These are phyloP conservation scores for Schlechtendalia chinensis DNA, from an alignment of 1,140 invertebrate species.

Conservation along the genomic window DNA sequence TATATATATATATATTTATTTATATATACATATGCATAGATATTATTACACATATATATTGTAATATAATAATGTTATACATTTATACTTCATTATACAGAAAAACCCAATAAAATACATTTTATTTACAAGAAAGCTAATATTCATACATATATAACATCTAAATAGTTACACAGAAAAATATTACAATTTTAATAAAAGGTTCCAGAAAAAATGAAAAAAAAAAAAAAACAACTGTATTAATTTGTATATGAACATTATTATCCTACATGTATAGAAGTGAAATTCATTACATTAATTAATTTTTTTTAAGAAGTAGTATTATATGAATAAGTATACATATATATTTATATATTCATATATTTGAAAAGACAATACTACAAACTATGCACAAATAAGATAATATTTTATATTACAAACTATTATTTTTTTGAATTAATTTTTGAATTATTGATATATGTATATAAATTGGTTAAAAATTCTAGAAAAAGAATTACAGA, in stretches of 20 bases:
- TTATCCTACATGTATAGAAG: neutral
- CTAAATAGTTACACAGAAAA: conserved; percentile 32
- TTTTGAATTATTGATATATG: conserved; percentile 24
- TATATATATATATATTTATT: no score
- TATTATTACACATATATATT: no score
- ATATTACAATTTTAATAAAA: neutral
- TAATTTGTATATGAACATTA: neutral
- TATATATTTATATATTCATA: conserved; percentile 23
- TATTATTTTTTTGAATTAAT: neutral
- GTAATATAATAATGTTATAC: conserved; percentile 38
- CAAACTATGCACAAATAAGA: conserved; percentile 33
- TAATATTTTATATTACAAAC: conserved; percentile 34
- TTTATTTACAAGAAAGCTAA: conserved; percentile 38
- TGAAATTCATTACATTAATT: neutral
- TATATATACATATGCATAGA: no score
- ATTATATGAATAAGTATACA: conserved; percentile 22
- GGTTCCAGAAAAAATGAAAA: neutral
- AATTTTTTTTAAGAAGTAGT: neutral
- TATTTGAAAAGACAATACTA: conserved; percentile 31
- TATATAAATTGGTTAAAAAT: conserved; percentile 26
- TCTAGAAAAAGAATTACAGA: conserved; percentile 20
- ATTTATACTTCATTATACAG: conserved; percentile 41
- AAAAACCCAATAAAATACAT: conserved; percentile 35
- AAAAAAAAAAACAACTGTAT: no score
- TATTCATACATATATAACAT: conserved; percentile 32